Evolutionary conservation across 2,888 invertebrate genomes (phyloP).

Genomic region (Rotaria socialis): DNA sequence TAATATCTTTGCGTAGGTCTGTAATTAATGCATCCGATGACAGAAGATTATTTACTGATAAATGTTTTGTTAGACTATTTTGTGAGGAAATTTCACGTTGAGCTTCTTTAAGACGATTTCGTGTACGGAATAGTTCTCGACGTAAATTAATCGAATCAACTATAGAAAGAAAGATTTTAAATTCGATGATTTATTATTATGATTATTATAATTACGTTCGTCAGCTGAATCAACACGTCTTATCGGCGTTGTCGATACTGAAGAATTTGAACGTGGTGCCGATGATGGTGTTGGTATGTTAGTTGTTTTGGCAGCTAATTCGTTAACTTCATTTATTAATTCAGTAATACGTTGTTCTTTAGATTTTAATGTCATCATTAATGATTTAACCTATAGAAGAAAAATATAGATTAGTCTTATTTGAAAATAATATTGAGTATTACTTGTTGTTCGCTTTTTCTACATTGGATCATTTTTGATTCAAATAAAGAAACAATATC

Average conservation of each 20-base stretch:
- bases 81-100: constrained; percentile 29
- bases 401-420: neutral
- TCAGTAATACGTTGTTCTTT: constrained; percentile 17
- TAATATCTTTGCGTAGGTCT: constrained; percentile 34
- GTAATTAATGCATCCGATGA: neutral
- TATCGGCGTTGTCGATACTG: constrained; percentile 19
- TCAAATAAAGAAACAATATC: constrained; percentile 12
- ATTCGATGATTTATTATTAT: neutral
- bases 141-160: constrained; percentile 29
- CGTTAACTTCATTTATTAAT: constrained; percentile 35
- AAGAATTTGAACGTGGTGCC: constrained; percentile 16
- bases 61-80: constrained; percentile 27
- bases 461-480: constrained; percentile 2
- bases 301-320: neutral
- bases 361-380: neutral
- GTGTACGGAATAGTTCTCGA: constrained; percentile 21
- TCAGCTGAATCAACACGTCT: constrained; percentile 26
- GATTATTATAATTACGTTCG: neutral
- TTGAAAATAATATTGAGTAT: neutral
- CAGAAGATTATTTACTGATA: constrained; percentile 3
- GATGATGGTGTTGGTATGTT: neutral
- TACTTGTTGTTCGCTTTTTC: constrained; percentile 31
- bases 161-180: neutral
- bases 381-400: neutral
- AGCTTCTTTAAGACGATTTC: constrained; percentile 28